Evolutionary conservation across 1,140 invertebrate genomes (phyloP).

Genomic region (Idris sp.): DNA sequence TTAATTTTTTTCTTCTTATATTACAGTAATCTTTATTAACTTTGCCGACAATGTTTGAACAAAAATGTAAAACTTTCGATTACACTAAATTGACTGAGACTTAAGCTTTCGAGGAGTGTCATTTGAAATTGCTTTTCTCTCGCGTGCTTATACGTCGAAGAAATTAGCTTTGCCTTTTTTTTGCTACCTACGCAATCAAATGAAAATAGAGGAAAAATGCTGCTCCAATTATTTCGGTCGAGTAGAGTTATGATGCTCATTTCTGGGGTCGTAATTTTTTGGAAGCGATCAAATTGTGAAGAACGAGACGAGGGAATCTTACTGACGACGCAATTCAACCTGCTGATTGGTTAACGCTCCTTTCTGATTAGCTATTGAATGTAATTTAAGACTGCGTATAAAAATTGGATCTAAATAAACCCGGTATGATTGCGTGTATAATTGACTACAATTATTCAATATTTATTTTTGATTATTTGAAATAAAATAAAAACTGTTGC

Average conservation of each 20-base stretch:
- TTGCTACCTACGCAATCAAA: constrained; percentile 28
- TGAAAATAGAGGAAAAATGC: constrained; percentile 45
- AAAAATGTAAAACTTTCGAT: no score
- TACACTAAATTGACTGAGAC: no score
- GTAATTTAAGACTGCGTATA: not conserved
- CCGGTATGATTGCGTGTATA: no score
- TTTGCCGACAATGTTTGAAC: no score
- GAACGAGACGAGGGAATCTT: not conserved
- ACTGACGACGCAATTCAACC: constrained; percentile 15
- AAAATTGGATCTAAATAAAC: constrained; percentile 26
- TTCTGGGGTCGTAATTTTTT: constrained; percentile 17
- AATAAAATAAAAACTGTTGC: no score
- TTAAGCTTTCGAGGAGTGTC: constrained; percentile 5
- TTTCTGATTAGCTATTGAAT: constrained; percentile 30
- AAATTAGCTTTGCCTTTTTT: constrained; percentile 20
- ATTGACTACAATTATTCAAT: no score
- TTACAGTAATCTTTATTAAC: no score
- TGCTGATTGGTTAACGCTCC: constrained; percentile 13
- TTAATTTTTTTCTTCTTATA: constrained; percentile 38
- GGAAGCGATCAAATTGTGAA: not conserved
- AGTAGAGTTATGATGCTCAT: constrained; percentile 17
- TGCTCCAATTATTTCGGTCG: constrained; percentile 24
- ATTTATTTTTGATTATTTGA: no score
- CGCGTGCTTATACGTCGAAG: constrained; percentile 6
- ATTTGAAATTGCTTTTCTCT: constrained; percentile 37